These are phyloP conservation scores for Pyralis farinalis DNA, from an alignment of 2,888 invertebrate species.

Conservation along the genomic window DNA sequence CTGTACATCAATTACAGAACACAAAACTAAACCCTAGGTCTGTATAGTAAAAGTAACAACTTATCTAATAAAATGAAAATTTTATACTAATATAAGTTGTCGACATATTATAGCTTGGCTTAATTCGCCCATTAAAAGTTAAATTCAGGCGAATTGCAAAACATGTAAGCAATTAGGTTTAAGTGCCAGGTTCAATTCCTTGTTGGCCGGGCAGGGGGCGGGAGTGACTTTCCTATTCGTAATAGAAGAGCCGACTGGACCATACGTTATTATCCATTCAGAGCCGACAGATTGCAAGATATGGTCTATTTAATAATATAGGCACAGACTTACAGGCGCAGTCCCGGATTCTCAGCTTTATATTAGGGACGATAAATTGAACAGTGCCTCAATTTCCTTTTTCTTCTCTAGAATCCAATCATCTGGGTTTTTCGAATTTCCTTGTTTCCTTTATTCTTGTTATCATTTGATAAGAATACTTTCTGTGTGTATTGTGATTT, in stretches of 20 bases:
- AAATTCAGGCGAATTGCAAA: constrained; percentile 51
- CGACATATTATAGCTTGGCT: constrained; percentile 6
- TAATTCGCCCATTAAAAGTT: constrained; percentile 44
- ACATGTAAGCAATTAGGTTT: constrained; percentile 59
- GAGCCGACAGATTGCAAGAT: constrained; percentile 56
- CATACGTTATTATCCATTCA: constrained; percentile 60
- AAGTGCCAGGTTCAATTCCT: constrained; percentile 56
- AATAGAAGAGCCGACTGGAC: constrained; percentile 45
- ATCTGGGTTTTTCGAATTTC: too few species aligned
- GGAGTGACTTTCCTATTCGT: constrained; percentile 45
- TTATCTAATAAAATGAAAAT: not conserved
- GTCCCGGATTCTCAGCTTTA: constrained; percentile 34
- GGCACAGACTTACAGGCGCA: constrained; percentile 30
- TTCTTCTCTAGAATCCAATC: too few species aligned
- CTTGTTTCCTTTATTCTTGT: too few species aligned
- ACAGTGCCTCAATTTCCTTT: not conserved
- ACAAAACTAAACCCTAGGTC: too few species aligned
- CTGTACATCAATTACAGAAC: too few species aligned
- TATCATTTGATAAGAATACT: too few species aligned
- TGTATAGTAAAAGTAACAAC: not conserved
- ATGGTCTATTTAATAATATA: constrained; percentile 63
- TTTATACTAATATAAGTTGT: not conserved
- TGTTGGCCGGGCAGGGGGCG: constrained; percentile 46
- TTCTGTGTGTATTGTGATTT: too few species aligned
- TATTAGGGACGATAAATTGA: not conserved